Percentiles rank a stretch among this genome's conserved stretches.
phyloP scores from a whole-genome alignment of 2,888 invertebrate species.

The Mimas tiliae region DNA sequence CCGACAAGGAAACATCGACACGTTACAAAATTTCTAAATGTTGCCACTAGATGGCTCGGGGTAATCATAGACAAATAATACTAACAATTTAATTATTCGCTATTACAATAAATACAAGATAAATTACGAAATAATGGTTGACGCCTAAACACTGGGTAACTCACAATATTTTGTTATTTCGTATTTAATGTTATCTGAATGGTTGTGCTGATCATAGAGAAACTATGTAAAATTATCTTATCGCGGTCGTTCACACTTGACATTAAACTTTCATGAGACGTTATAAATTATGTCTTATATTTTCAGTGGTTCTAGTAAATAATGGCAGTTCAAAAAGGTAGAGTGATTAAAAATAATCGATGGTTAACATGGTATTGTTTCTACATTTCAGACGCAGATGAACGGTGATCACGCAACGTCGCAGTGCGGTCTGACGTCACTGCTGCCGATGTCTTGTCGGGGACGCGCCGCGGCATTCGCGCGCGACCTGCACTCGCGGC shows the following conservation, averaged over 20 bases:
- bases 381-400: slow-evolving; percentile 80
- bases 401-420: slow-evolving; percentile 81
- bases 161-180: slow-evolving; percentile 25
- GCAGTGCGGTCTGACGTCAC: slow-evolving; percentile 88
- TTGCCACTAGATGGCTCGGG: too few relatives aligned
- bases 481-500: slow-evolving; percentile 89
- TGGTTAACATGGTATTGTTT: slow-evolving; percentile 34
- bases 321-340: background rate
- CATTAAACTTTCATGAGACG: slow-evolving; percentile 67
- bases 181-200: slow-evolving; percentile 12
- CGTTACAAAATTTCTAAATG: too few relatives aligned
- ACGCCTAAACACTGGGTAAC: background rate
- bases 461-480: slow-evolving; percentile 93
- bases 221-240: slow-evolving; percentile 67
- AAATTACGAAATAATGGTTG: too few relatives aligned
- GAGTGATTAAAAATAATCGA: background rate
- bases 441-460: slow-evolving; percentile 91
- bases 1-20: too few relatives aligned
- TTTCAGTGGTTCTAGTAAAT: background rate
- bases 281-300: background rate
- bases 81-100: too few relatives aligned
- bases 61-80: too few relatives aligned
- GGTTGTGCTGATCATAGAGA: slow-evolving; percentile 52
- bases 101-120: too few relatives aligned
- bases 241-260: slow-evolving; percentile 78